These are phyloP conservation scores for Amiota mariae DNA, from an alignment of 2,888 invertebrate genomes.

Conservation along the genomic window DNA sequence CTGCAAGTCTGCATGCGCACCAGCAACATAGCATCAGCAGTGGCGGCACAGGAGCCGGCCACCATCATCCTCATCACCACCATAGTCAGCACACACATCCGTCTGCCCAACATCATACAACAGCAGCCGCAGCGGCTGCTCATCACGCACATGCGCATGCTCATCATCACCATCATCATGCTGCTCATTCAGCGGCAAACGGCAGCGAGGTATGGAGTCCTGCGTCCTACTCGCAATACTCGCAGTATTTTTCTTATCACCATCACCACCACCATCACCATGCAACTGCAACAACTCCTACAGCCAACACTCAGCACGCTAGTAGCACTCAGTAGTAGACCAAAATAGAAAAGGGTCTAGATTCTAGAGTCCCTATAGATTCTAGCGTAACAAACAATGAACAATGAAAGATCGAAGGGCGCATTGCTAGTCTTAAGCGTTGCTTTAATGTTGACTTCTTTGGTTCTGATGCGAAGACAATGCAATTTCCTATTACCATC, in stretches of 20 bases:
- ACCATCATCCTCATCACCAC: slow-evolving; percentile 47
- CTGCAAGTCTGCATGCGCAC: slow-evolving; percentile 39
- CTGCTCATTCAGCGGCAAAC: slow-evolving; percentile 60
- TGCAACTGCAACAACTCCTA: slow-evolving; percentile 54
- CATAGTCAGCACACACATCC: slow-evolving; percentile 47
- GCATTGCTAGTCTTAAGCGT: no score
- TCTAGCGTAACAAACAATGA: not conserved
- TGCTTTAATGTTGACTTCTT: no score
- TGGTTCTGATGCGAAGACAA: no score
- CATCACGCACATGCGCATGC: slow-evolving; percentile 40
- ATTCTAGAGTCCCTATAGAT: not conserved
- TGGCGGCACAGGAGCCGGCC: slow-evolving; percentile 36
- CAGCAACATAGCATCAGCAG: slow-evolving; percentile 41
- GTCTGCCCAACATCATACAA: slow-evolving; percentile 36
- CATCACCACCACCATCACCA: slow-evolving; percentile 72
- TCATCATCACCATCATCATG: slow-evolving; percentile 48
- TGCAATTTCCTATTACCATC: not conserved
- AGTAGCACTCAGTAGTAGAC: slow-evolving; percentile 73
- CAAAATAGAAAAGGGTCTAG: not conserved
- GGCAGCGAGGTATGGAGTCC: slow-evolving; percentile 79
- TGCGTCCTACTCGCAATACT: slow-evolving; percentile 77
- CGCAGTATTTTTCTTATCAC: slow-evolving; percentile 80
- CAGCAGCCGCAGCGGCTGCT: slow-evolving; percentile 30
- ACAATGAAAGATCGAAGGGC: no score
- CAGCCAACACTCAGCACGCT: slow-evolving; percentile 72